Evolutionary conservation across 2,113 vertebrate genomes (phyloP).

Genomic region (Ammodytes dubius): DNA sequence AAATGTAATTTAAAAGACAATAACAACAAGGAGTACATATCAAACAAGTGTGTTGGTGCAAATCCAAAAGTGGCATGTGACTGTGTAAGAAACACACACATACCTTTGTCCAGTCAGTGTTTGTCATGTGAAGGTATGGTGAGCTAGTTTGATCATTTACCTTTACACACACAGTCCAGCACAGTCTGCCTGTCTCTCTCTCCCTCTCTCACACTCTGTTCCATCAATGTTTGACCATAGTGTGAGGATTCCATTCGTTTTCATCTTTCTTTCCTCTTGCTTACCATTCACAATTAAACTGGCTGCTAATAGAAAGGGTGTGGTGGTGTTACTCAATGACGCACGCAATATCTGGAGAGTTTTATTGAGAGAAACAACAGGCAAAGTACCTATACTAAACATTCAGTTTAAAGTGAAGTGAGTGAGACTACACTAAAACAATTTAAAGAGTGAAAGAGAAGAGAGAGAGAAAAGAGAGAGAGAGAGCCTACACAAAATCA

Average conservation of each 20-base stretch:
- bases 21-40: no score
- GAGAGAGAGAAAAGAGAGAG: no score
- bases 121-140: slow-evolving; percentile 3
- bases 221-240: background rate
- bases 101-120: slow-evolving; percentile 16
- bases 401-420: no score
- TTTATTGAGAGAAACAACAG: no score
- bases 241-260: background rate
- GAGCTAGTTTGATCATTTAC: slow-evolving; percentile 42
- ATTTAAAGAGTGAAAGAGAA: no score
- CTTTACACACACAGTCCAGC: slow-evolving; percentile 4
- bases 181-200: background rate
- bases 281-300: background rate
- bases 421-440: no score
- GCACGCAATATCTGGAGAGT: background rate
- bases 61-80: background rate
- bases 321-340: background rate
- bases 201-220: background rate
- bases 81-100: background rate
- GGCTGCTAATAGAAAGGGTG: background rate
- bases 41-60: no score
- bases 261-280: background rate
- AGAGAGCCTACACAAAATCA: no score
- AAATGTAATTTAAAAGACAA: no score
- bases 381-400: no score